Evolutionary conservation across 2,888 invertebrate genomes (phyloP), one percentile per base, ranked within the genome.

Genomic region (Synanthedon tipuliformis): DNA sequence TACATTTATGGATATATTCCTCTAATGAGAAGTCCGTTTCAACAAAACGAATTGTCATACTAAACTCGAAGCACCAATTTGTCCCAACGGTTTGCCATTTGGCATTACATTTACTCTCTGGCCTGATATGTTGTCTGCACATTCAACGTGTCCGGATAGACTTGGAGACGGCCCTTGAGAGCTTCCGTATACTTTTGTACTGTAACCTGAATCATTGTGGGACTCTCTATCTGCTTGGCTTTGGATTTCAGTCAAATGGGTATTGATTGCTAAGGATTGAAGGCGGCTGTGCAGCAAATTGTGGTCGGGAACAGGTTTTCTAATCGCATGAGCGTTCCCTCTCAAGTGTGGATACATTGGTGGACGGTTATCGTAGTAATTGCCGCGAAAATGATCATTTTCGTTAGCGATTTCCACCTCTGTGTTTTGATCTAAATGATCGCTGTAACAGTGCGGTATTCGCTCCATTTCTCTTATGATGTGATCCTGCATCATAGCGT

Each of bases 121-220:
- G 1, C 82, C 83, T 5, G 85, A 83, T n/a, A 78, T 60, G 54
- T 79, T 81, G 53, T 86, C 85, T 2, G 73, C 69, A 53, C 75
- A 68, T 53, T 88, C 88, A 45, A 83, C 81, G 58, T 88, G 85
- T 10, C 90, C 91, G 41, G 92, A 92, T 51, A 93, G 83, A 70
- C 92, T 92, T 2, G 93, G 93, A n/a, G 93, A 93, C 34, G 93
- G 92, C 0, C 93, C 93, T 66, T 93, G 92, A 7, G 93, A 92
- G 60, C 93, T 93, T 0, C 93, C 93, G 60, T 93, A 94, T 61
- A 94, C 92, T 68, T 94, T 92, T 45, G 94, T 94, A 64, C 94
- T 94, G 73, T 95, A 95, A 1, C 95, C 95, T 0, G 95, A 95
- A 77, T 95, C 95, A 60, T 94, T 94, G 70, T 93, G 94, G 0